Evolutionary conservation across 2,888 invertebrate genomes (phyloP).

Genomic region (Xanthia togata): DNA sequence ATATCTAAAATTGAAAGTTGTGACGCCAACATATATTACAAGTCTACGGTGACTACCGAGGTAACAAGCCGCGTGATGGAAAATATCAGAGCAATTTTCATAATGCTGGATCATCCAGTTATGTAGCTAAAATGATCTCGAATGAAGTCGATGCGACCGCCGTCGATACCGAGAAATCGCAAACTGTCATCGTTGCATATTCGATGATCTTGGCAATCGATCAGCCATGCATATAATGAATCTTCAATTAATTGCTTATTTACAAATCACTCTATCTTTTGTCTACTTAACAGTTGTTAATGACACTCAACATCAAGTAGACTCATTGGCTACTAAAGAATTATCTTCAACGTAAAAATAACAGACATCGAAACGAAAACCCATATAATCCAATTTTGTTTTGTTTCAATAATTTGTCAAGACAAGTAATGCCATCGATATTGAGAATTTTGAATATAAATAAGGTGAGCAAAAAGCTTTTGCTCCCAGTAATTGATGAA

Average conservation of each 20-base stretch:
- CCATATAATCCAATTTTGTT: constrained; percentile 58
- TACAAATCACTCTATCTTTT: constrained; percentile 26
- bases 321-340: constrained; percentile 27
- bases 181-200: constrained; percentile 54
- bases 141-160: constrained; percentile 27
- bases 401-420: constrained; percentile 68
- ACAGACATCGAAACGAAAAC: constrained; percentile 41
- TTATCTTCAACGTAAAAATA: constrained; percentile 30
- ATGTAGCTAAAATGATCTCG: constrained; percentile 32
- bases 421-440: constrained; percentile 64
- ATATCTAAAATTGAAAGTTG: constrained; percentile 30
- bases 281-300: constrained; percentile 12
- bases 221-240: constrained; percentile 30
- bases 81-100: constrained; percentile 54
- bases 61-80: constrained; percentile 29
- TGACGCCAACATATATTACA: constrained; percentile 17
- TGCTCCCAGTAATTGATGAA: constrained; percentile 79
- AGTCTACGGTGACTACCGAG: constrained; percentile 4
- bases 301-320: constrained; percentile 19
- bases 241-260: constrained; percentile 12
- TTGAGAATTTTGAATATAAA: constrained; percentile 73
- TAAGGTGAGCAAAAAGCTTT: constrained; percentile 69
- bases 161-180: constrained; percentile 31
- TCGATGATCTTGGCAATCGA: constrained; percentile 45
- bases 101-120: constrained; percentile 55